A percentile compares a stretch with the other conserved stretches of the same genome.
phyloP scores from a whole-genome alignment of 2,888 invertebrate genomes.

The Orthosia gracilis region DNA sequence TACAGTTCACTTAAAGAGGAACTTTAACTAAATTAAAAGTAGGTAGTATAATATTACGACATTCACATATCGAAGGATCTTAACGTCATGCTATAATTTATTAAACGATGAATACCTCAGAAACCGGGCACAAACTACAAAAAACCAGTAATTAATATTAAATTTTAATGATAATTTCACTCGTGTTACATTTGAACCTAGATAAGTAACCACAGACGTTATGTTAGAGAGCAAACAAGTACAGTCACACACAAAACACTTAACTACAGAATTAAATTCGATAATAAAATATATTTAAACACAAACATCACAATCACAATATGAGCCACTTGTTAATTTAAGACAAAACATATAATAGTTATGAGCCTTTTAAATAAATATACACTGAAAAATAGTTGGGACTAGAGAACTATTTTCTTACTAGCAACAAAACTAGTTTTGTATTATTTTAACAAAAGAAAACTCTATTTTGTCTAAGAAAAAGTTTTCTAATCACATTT shows the following conservation, averaged over 20 bases:
- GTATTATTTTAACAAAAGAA: too few species aligned
- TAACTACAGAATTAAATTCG: conserved; percentile 64
- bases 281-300: conserved; percentile 57
- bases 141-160: conserved; percentile 33
- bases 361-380: conserved; percentile 15
- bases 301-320: conserved; percentile 64
- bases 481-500: too few species aligned
- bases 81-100: too few species aligned
- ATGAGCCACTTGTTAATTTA: conserved; percentile 61
- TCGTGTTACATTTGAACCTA: conserved; percentile 40
- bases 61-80: too few species aligned
- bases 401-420: too few species aligned
- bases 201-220: conserved; percentile 27
- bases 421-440: too few species aligned
- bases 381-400: too few species aligned
- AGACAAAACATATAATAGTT: conserved; percentile 22
- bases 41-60: too few species aligned
- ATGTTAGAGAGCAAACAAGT: conserved; percentile 64
- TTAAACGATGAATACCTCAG: conserved; percentile 5
- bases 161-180: conserved; percentile 48
- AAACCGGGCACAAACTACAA: conserved; percentile 19
- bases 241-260: conserved; percentile 65
- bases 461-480: too few species aligned
- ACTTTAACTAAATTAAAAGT: too few species aligned
- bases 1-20: too few species aligned